Evolutionary conservation across 2,797 vertebrate species (phyloP), one percentile per base, ranked within the genome.

Genomic region (Micromesistius poutassou): DNA sequence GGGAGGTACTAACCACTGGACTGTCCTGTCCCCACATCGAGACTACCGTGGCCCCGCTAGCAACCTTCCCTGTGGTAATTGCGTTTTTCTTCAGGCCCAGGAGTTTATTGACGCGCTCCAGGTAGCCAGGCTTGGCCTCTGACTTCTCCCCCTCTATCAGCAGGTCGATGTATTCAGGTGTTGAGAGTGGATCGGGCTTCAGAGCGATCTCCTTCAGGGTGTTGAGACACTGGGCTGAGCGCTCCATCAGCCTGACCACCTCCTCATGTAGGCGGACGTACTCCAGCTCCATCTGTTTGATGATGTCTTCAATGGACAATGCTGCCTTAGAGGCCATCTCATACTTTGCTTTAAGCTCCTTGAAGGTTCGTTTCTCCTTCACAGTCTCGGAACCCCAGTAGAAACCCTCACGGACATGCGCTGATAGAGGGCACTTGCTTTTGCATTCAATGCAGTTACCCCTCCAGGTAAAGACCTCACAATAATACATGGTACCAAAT

Each of bases 151-250:
- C 74, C 66, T 83, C 14, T 7, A 88, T 76, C 0, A 89, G 74
- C 78, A 88, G 68, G 68, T 91, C 85, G 0, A 88, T 87, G 81
- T 88, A 86, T 7, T 87, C 80, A 4, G 80, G 82, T 6, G 80
- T 78, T 3, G 82, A 82, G 5, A 90, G 79, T 1, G 84, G 88
- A 72, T 86, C 55, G 0, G 86, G 1, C 55, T 74, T 89, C 71
- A 91, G 78, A 0, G 86, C 83, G 0, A 87, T 90, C 73, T 82
- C 77, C 74, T 84, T 76, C 0, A 91, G 86, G 25, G 75, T 80
- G 25, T 77, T 80, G 0, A 88, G 42, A 78, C 78, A 81, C 1
- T 42, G 0, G 0, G n/a, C 25, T 0, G 81, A 80, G 0, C 33
- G 33, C 33, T 0, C 16, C 1, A 79, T 0, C 0, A 82, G 80